A percentile compares a stretch with the other conserved stretches of the same genome.
Evolutionary conservation across 2,888 invertebrate species (phyloP).

Genomic region (Caradrina kadenii): DNA sequence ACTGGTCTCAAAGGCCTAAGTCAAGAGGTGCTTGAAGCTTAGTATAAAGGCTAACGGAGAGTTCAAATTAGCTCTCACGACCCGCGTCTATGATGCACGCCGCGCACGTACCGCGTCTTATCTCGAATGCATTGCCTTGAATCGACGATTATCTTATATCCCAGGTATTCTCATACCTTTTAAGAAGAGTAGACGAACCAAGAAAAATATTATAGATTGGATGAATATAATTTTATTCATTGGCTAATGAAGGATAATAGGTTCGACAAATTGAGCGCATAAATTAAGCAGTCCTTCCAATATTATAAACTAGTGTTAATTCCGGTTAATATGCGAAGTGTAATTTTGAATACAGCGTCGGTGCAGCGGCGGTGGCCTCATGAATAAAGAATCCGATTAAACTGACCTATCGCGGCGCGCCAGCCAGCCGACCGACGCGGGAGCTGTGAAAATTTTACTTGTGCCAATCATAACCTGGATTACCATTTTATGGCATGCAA

Average conservation of each 20-base stretch:
- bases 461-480: conserved; percentile 76
- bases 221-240: conserved; percentile 19
- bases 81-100: conserved; percentile 37
- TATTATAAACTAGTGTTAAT: conserved; percentile 65
- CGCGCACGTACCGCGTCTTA: conserved; percentile 45
- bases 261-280: conserved; percentile 48
- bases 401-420: conserved; percentile 70
- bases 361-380: conserved; percentile 72
- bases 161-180: conserved; percentile 20
- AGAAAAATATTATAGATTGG: conserved; percentile 14
- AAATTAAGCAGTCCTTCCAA: conserved; percentile 53
- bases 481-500: conserved; percentile 72
- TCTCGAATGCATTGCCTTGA: conserved; percentile 43
- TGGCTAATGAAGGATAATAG: conserved; percentile 26
- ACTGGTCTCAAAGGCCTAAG: not conserved
- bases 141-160: conserved; percentile 47
- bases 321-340: conserved; percentile 69
- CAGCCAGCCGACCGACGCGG: conserved; percentile 59
- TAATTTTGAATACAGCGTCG: conserved; percentile 67
- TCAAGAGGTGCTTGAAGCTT: conserved; percentile 21
- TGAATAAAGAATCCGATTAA: conserved; percentile 77
- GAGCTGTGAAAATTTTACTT: conserved; percentile 67
- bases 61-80: conserved; percentile 44
- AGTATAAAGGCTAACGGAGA: conserved; percentile 25
- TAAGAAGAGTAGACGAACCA: conserved; percentile 15